Conservation (phyloP, 2,888 invertebrate genomes). For the Morinoia aosen region DNA sequence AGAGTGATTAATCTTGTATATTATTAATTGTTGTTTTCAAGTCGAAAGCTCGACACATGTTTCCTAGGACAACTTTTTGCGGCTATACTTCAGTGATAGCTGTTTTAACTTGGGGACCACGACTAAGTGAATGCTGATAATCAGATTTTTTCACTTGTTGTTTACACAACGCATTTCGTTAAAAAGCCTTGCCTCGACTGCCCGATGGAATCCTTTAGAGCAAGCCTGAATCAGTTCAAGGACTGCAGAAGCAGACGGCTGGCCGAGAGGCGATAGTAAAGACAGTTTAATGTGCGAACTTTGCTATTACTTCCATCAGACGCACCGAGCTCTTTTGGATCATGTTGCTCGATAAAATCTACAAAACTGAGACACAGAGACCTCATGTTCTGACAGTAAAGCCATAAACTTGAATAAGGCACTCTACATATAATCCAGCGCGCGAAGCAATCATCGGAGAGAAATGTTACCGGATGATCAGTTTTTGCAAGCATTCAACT, state of each 20-base stretch:
- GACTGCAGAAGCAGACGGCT: neutral
- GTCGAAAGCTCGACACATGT: neutral
- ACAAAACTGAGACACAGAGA: neutral
- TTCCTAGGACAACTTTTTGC: neutral
- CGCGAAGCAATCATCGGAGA: neutral
- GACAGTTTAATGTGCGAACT: neutral
- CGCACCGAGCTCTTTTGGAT: neutral
- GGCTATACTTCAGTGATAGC: neutral
- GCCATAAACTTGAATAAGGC: neutral
- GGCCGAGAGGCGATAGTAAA: neutral
- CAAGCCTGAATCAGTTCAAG: slow-evolving; percentile 8
- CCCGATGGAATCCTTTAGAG: neutral
- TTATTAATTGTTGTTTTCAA: neutral
- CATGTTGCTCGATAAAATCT: neutral
- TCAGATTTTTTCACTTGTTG: neutral
- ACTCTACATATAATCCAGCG: neutral
- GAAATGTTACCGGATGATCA: neutral
- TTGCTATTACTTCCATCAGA: neutral
- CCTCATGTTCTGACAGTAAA: neutral
- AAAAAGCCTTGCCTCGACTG: neutral
- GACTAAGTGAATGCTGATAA: neutral
- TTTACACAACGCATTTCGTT: neutral
- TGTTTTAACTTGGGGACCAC: neutral
- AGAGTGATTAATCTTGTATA: neutral
- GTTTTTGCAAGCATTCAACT: neutral